A percentile compares a stretch with the other conserved stretches of the same genome.
Conservation (phyloP, 2,113 vertebrate genomes). For the Cavia porcellus region DNA sequence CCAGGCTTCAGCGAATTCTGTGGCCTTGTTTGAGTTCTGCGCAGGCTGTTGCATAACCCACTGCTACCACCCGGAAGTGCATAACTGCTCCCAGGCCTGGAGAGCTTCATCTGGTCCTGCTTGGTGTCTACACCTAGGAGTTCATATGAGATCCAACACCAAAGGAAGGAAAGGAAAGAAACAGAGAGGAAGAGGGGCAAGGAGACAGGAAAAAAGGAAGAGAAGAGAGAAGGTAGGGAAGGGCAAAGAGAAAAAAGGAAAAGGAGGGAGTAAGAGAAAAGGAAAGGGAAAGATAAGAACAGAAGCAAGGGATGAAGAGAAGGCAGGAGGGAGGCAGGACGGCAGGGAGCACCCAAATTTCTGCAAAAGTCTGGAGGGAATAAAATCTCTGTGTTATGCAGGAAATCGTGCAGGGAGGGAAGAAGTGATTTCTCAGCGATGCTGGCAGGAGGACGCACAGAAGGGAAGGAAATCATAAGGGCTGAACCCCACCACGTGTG, state of each 20-base stretch:
- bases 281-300: not conserved
- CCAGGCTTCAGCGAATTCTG: not conserved
- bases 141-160: not conserved
- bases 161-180: not conserved
- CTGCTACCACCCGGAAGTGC: too few species aligned
- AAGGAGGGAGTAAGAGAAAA: not conserved
- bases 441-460: not conserved
- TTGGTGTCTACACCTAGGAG: not conserved
- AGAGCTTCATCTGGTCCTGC: accelerated
- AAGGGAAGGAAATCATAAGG: not conserved
- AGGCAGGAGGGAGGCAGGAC: too few species aligned
- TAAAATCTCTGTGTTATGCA: not conserved
- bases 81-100: accelerated
- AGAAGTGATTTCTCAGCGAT: not conserved
- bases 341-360: not conserved
- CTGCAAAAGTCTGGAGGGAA: not conserved
- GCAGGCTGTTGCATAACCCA: not conserved
- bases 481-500: accelerated
- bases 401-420: not conserved
- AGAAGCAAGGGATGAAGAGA: too few species aligned
- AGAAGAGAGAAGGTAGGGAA: accelerated
- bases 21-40: accelerated
- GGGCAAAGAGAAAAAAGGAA: too few species aligned
- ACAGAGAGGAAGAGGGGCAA: not conserved
- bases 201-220: accelerated